Evolutionary conservation across 2,113 vertebrate genomes (phyloP), one percentile per base, ranked within the genome.

Genomic region (Micronisus gabar): DNA sequence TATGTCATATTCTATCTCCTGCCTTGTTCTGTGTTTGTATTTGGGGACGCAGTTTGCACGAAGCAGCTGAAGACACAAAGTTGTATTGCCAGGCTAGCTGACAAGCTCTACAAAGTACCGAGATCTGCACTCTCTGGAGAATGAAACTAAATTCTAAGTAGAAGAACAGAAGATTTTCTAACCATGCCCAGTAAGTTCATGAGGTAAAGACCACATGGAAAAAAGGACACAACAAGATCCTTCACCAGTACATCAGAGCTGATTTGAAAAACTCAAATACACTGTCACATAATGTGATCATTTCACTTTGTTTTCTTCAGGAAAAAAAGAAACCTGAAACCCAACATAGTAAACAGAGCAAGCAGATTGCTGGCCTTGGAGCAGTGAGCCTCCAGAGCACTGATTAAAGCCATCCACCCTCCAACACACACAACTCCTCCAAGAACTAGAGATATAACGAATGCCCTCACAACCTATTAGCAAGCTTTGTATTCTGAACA

Each of bases 401-500:
- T 74, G 82, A 91, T 94, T 95, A 94, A 70, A 97, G 65, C 48
- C 75, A 50, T 86, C 91, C 91, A 73, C 81, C 59, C 79, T 95
- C 86, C 88, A 90, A 95, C 72, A 89, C 88, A 91, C 91, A 67
- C 94, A 94, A 11, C 17, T 97, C 48, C 93, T 89, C 52, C 89
- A 96, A 93, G 72, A 97, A 86, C 92, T 43, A n/a, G 95, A 86
- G 94, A 94, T 66, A 78, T 55, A 96, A 98, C 72, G 16, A 97
- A 95, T 91, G 86, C 85, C 91, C 97, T 97, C 75, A 73, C 93
- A 97, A 97, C 70, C 82, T 96, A 96, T 97, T 97, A 97, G 80
- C 79, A 73, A 76, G 62, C 90, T 96, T 91, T 90, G 59, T 95
- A 83, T 95, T 96, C 61, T 43, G 66, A 96, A 93, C 40, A 91